Evolutionary conservation across 2,113 vertebrate species (phyloP), one percentile per base, ranked within the genome.

Genomic region (Penelope pileata): DNA sequence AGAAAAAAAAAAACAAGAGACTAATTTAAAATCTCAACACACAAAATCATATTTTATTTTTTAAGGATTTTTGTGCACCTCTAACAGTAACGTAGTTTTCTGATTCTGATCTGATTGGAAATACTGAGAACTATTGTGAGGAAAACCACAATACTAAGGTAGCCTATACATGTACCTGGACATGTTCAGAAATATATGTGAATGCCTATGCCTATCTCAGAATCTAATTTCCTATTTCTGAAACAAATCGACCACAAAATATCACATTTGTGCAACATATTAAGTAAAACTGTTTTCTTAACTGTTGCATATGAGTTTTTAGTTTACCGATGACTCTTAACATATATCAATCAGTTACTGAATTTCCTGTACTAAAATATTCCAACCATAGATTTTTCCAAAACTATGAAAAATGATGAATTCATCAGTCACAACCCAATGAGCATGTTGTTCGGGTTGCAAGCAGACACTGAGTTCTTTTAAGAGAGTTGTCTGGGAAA

Each of bases 351-450:
- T 40, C n/a, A 53, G 10, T 68, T 76, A 69, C 40, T 54, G 58
- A 83, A 70, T 68, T 38, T 68, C 34, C 43, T 19, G 43, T 42
- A 45, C 22, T 64, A 69, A 94, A 87, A 58, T 62, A 89, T 62
- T 76, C 24, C 63, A 95, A 24, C 36, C 53, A 75, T 54, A 77
- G 18, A 72, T 21, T 17, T 89, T 78, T 54, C 43, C 50, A 75
- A 93, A 95, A 24, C 12, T 27, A 54, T 69, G 51, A 91, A 91
- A 85, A 78, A 50, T 18, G 4, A 58, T 62, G 58, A 92, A 80
- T 72, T 89, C n/a, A 91, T 83, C 54, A 94, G 53, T 62, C 81
- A 85, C 45, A 79, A 53, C 21, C 26, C 48, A 87, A 47, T 5
- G 12, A 58, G 11, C 50, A 43, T 79, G 18, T 73, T 87, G 8